Base-by-base conservation (phyloP, 2,888 invertebrate genomes). In the Ectropis crepuscularia region DNA sequence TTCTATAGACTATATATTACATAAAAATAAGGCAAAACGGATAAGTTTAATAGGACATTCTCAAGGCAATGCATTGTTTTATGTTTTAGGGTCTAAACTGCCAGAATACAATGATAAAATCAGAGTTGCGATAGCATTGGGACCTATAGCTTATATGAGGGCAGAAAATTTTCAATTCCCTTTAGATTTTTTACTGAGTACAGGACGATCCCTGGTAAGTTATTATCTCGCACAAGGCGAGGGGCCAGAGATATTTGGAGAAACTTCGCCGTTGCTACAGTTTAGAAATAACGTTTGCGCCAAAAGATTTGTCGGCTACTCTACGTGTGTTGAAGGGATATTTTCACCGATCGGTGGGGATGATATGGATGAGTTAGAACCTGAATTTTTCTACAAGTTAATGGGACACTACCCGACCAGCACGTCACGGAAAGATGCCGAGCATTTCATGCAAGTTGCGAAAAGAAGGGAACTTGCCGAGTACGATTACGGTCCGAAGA, bases 1-100 rank as follows among this genome's bases (percentile, higher is more conserved):
- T 0, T 94, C 94, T 79, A 94, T 83, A 0, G 83, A 86, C 62
- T 82, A 71, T 50, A 68, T 85, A 46, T 63, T 86, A 2, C 42
- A 69, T 0, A 59, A 68, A 7, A 95, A 95, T 0, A 86, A 89
- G 0, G 86, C 90, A 49, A 68, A 86, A 5, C 83, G 92, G 47
- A 62, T 96, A 0, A 93, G 93, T 69, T 95, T 95, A 72, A 82
- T 95, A 5, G 96, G 96, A 0, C 96, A 96, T 79, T 96, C 96
- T 0, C 90, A 91, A 74, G 96, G 96, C 6, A 94, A 93, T 0
- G 93, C 94, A 0, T 73, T 81, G 10, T 94, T 94, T 71, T 94
- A 87, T 67, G 92, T 94, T 0, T 87, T 94, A 83, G 84, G 89
- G 0, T 87, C 94, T 0, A 81, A 81, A 46, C 78, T 79, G 48